Base-by-base conservation (phyloP, 1,140 invertebrate genomes). In the Penaeus vannamei region DNA sequence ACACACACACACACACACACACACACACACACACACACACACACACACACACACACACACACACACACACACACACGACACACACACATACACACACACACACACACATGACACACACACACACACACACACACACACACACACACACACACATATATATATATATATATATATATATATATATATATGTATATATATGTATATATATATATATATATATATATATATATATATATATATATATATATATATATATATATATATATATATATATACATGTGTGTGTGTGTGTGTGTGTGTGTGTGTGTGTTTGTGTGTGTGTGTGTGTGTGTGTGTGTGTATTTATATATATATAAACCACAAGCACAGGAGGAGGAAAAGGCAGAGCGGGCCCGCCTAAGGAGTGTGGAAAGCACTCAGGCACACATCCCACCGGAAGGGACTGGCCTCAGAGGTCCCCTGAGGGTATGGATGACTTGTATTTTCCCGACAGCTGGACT, bases 201-300 rank as follows among this genome's bases (percentile, higher is more conserved):
- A 69, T 69, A 69, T 69, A 69, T 23, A 69, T 69, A 23, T 23
- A 69, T 69, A 69, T 69, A 23, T 69, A 69, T 69, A 69, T 69
- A 20, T 69, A 69, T 69, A 69, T 69, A 69, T 69, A 69, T 69
- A 69, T 69, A 69, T 69, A 69, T 69, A 69, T 69, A 69, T 69
- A 69, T 69, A 69, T 69, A 69, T 69, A 69, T 69, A 69, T 69
- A 69, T 69, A 69, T 69, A 69, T 69, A 69, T 69, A 69, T 69
- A 69, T 69, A 20, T 69, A 69, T 69, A 69, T 69, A 69, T 69
- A 69, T 69, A 69, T 69, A 69, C 23, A 69, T 69, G 23, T 23
- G 23, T 23, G 23, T 69, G 4, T 23, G 23, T 69, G 23, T 69
- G 23, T 69, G 23, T 69, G 23, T 69, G 23, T 23, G 23, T 69